Evolutionary conservation across 2,888 invertebrate species (phyloP).

Genomic region (Ophonus ardosiacus): DNA sequence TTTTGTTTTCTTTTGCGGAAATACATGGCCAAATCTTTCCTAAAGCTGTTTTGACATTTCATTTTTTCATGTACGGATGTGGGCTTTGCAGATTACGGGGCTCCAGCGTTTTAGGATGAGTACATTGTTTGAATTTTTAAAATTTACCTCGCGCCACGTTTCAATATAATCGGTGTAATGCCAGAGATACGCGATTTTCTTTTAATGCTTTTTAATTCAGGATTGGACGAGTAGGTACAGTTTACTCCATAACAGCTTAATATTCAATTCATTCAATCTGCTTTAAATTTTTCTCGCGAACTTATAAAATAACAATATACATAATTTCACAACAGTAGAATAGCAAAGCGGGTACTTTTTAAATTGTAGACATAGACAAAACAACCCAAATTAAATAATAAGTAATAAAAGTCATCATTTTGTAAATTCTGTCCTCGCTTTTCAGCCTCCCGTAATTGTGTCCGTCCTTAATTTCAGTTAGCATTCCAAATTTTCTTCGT

Average conservation of each 20-base stretch:
- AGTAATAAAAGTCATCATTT: too few relatives aligned
- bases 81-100: slow-evolving; percentile 31
- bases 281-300: too few relatives aligned
- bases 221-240: not conserved
- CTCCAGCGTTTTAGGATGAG: slow-evolving; percentile 3
- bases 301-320: too few relatives aligned
- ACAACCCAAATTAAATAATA: too few relatives aligned
- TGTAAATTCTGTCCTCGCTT: too few relatives aligned
- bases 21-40: slow-evolving; percentile 37
- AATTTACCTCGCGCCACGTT: slow-evolving; percentile 19
- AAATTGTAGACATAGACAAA: too few relatives aligned
- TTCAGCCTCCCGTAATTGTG: too few relatives aligned
- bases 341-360: too few relatives aligned
- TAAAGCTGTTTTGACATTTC: slow-evolving; percentile 46
- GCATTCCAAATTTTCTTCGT: too few relatives aligned
- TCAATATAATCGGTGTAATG: not conserved
- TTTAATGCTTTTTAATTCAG: not conserved
- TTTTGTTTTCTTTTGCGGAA: slow-evolving; percentile 43
- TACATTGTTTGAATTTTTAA: not conserved
- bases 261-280: not conserved
- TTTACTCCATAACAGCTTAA: not conserved
- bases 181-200: not conserved
- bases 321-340: too few relatives aligned
- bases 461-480: too few relatives aligned
- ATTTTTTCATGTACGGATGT: slow-evolving; percentile 43